Base-by-base conservation (phyloP, 92 coral and sea anemone genomes). In the Actinostola sp. region DNA sequence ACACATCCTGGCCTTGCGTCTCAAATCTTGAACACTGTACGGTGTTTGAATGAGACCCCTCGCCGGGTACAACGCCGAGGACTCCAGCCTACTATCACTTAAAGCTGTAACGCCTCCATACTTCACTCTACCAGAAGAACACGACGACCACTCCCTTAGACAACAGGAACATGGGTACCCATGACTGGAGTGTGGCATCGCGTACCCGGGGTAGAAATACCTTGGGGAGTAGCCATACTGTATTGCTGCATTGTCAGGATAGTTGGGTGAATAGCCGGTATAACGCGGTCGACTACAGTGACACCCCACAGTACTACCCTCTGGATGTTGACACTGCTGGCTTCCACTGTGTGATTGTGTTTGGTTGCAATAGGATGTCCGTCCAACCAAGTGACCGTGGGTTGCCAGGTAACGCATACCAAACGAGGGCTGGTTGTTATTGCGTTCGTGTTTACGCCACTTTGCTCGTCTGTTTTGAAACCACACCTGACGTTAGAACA, bases 391-490 rank as follows among this genome's bases (percentile, higher is more conserved):
- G 43, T 38, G 81, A 46, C 81, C 81, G 14, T 75, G 81, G 21
- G 81, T 48, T 24, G 81, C 81, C 34, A 75, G 53, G 34, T 66
- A 65, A 48, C 71, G 68, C 62, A 75, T 50, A 9, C 81, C 81
- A 31, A 75, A 75, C 11, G 81, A 75, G n/a, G 81, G 81, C 26
- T 52, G 34, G 50, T 75, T 64, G 27, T 20, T 75, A 17, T 52
- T 75, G 29, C 81, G 71, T 49, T 75, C 81, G 38, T 75, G 81
- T 75, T 66, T 60, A 10, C 81, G 81, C 81, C 81, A 75, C 46
- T 75, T 75, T 0, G 81, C 81, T 63, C 81, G 71, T 38, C 81
- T 75, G 72, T 75, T 75, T 38, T 75, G 81, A n/a, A 75, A 75
- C 81, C 81, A 75, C 58, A 75, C 81, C 81, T 75, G n/a, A 51